These are phyloP conservation scores for Antennarius maculatus DNA, from an alignment of 2,797 vertebrate genomes.

Conservation along the genomic window DNA sequence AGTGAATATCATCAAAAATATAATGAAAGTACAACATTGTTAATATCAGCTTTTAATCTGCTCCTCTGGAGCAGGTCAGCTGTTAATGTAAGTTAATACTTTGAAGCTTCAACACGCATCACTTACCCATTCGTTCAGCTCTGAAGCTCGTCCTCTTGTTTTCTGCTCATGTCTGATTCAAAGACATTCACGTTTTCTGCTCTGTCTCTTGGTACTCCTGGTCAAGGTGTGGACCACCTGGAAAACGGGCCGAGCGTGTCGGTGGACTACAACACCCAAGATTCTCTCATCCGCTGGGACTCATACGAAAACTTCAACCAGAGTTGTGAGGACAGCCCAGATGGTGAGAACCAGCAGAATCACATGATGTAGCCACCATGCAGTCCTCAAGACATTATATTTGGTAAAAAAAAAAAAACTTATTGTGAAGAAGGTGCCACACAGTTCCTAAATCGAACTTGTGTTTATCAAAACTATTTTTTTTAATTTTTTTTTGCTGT, in stretches of 20 bases:
- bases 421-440: too few relatives aligned
- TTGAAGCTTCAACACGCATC: too few relatives aligned
- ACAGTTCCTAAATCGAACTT: too few relatives aligned
- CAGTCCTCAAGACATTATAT: neutral
- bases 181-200: slow-evolving; percentile 56
- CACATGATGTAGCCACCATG: slow-evolving; percentile 65
- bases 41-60: too few relatives aligned
- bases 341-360: slow-evolving; percentile 84
- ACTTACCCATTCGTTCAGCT: too few relatives aligned
- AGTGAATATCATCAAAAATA: too few relatives aligned
- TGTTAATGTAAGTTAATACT: too few relatives aligned
- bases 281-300: slow-evolving; percentile 95
- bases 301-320: slow-evolving; percentile 91
- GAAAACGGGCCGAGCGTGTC: slow-evolving; percentile 96
- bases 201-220: slow-evolving; percentile 46
- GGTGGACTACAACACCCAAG: slow-evolving; percentile 96
- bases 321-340: slow-evolving; percentile 82
- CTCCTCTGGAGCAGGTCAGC: too few relatives aligned
- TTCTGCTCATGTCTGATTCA: neutral
- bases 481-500: too few relatives aligned
- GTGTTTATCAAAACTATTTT: too few relatives aligned
- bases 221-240: slow-evolving; percentile 92
- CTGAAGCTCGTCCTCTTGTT: neutral
- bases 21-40: too few relatives aligned
- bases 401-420: too few relatives aligned